Conservation (phyloP, 2,888 invertebrate genomes). For the Erebia epiphron region DNA sequence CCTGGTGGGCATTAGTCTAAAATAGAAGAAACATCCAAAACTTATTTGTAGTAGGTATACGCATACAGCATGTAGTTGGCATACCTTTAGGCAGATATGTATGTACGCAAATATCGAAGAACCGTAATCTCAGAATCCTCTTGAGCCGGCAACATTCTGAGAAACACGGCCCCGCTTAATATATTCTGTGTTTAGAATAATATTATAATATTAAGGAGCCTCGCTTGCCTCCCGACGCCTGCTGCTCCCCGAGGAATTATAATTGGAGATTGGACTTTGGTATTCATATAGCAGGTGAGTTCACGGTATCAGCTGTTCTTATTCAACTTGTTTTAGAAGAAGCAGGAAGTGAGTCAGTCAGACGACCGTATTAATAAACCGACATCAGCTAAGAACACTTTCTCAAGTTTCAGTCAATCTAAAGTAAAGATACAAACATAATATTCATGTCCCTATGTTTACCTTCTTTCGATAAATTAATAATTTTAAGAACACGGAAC, state of each 20-base stretch:
- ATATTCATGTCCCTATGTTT: too few relatives aligned
- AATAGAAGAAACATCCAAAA: neutral
- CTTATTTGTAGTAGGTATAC: neutral
- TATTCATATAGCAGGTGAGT: conserved; percentile 43
- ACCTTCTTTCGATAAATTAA: too few relatives aligned
- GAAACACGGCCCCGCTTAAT: conserved; percentile 60
- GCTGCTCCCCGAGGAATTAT: conserved; percentile 62
- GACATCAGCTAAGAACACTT: too few relatives aligned
- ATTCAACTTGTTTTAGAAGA: neutral
- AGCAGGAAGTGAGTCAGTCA: neutral
- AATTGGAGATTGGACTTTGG: conserved; percentile 64
- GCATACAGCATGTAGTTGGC: neutral
- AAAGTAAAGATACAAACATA: too few relatives aligned
- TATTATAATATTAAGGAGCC: conserved; percentile 79
- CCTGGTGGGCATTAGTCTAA: too few relatives aligned
- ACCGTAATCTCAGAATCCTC: conserved; percentile 23
- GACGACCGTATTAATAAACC: neutral
- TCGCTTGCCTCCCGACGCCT: conserved; percentile 46
- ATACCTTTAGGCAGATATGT: neutral
- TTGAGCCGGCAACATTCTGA: conserved; percentile 43
- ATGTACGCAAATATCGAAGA: conserved; percentile 21
- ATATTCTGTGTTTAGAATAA: conserved; percentile 80
- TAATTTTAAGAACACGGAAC: too few relatives aligned
- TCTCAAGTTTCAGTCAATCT: too few relatives aligned
- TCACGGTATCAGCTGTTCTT: conserved; percentile 6